phyloP scores from a whole-genome alignment of 2,888 invertebrate species.

The Phyto melanocephala region DNA sequence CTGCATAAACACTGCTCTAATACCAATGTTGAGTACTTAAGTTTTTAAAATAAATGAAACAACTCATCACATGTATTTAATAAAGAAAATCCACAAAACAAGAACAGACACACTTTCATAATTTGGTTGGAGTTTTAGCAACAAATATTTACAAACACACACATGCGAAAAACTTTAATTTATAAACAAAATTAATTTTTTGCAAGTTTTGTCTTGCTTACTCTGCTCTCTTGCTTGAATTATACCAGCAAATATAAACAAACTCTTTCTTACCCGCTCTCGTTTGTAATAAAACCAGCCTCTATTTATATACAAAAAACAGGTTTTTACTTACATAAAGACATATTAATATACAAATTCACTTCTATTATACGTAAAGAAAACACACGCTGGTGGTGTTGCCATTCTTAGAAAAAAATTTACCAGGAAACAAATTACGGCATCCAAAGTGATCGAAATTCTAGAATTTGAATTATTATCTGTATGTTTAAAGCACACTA shows the following conservation, averaged over 20 bases:
- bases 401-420: no score
- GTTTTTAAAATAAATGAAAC: constrained; percentile 16
- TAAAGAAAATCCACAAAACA: not conserved
- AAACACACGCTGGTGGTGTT: no score
- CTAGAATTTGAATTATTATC: no score
- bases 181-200: no score
- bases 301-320: no score
- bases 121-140: not conserved
- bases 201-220: no score
- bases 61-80: constrained; percentile 21
- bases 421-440: no score
- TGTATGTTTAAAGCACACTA: no score
- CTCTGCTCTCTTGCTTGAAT: not conserved
- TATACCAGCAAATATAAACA: not conserved
- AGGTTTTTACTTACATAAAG: no score
- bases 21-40: not conserved
- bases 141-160: not conserved
- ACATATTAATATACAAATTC: no score
- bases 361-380: no score
- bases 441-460: no score
- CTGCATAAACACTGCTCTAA: constrained; percentile 33
- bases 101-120: not conserved
- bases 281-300: not conserved
- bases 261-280: not conserved
- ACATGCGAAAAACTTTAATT: not conserved